Base-by-base conservation (phyloP, 2,888 invertebrate genomes). In the Thelaira solivaga region DNA sequence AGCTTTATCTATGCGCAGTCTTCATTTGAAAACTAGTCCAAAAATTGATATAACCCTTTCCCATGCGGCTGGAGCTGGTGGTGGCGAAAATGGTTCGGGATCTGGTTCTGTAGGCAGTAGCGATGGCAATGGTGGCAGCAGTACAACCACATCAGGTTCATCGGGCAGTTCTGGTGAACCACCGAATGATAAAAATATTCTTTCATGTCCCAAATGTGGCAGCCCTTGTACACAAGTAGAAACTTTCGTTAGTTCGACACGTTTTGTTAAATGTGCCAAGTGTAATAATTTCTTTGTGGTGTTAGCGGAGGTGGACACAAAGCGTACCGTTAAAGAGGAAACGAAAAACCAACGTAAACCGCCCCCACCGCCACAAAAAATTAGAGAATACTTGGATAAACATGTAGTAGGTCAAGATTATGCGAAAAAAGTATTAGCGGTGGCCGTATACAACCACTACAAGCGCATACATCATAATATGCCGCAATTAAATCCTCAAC, bases 391-490 rank as follows among this genome's bases (percentile, higher is more conserved):
- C 90, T 90, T 99, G 81, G 96, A 99, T 90, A 95, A 95, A 85
- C 97, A 98, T 90, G 99, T 99, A 11, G 94, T 99, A 20, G 99
- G 99, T 0, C 99, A 99, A 89, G 96, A 98, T 82, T 93, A 95
- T 88, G 99, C 99, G 1, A 99, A 99, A 90, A 98, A 98, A 90
- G 98, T 98, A 39, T 90, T 99, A 36, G 94, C 98, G 0, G 99
- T 99, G 34, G 98, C 99, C 10, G 99, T 99, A 0, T 99, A 99
- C 90, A 98, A 99, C 90, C 99, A 99, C 89, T 99, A 99, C 90
- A 98, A 99, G 90, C 91, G 99, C 84, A 97, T 99, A 86, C 96
- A 96, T 89, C 97, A 98, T 89, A 98, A 98, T 90, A 91, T 96
- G 76, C 94, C 93, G 82, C 91, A 88, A 76, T 41, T 78, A 26